Evolutionary conservation across 2,888 invertebrate genomes (phyloP).

Genomic region (Cepaea hortensis): DNA sequence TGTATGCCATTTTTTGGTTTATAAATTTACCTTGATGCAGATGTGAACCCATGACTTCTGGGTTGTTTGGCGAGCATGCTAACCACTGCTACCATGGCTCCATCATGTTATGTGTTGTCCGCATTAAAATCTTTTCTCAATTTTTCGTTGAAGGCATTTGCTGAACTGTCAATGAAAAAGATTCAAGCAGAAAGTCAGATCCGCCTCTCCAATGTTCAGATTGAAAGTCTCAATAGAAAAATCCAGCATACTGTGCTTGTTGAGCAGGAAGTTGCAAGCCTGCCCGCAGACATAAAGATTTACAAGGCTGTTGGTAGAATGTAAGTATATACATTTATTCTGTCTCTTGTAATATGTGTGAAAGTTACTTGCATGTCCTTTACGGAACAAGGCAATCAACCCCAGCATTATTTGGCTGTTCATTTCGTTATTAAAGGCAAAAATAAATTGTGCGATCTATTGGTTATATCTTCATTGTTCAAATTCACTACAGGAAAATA

Average conservation of each 20-base stretch:
- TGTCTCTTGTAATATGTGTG: neutral
- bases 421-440: no score
- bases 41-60: no score
- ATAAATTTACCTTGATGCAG: no score
- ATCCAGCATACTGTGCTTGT: slow-evolving; percentile 86
- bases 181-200: slow-evolving; percentile 88
- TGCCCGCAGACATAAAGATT: slow-evolving; percentile 83
- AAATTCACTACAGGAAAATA: no score
- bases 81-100: no score
- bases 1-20: no score
- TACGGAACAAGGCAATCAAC: no score
- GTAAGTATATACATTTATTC: slow-evolving; percentile 73
- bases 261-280: slow-evolving; percentile 80
- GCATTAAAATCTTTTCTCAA: neutral
- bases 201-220: slow-evolving; percentile 86
- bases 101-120: neutral
- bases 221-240: slow-evolving; percentile 82
- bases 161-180: slow-evolving; percentile 88
- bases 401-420: no score
- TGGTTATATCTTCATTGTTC: no score
- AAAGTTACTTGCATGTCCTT: no score
- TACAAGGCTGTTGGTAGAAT: slow-evolving; percentile 90
- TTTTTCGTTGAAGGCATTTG: slow-evolving; percentile 82
- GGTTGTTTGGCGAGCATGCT: no score
- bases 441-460: no score